Base-by-base conservation (phyloP, 1,140 invertebrate species). In the Geopemphigus sp. region DNA sequence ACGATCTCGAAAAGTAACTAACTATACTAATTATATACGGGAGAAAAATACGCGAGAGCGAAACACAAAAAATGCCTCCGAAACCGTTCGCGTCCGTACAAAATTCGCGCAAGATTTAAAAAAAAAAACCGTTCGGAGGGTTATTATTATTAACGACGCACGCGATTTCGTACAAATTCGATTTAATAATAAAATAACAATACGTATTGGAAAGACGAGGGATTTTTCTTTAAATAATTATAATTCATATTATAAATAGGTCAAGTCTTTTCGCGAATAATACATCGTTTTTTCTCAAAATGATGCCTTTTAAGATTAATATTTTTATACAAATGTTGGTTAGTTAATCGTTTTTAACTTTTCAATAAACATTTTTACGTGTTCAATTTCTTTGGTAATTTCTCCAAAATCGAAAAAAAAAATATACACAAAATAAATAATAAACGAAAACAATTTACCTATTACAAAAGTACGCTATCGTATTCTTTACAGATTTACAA, bases 131-230 rank as follows among this genome's bases (percentile, higher is more conserved):
- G n/a, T n/a, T n/a, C n/a, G n/a, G n/a, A n/a, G n/a, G n/a, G n/a
- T n/a, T n/a, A n/a, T n/a, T n/a, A n/a, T n/a, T n/a, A n/a, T n/a
- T n/a, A n/a, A n/a, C n/a, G 72, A 59, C 15, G 32, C 22, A 76
- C 54, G 14, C 29, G 22, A 57, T 59, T 76, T 76, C 45, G 19
- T 76, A 76, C 56, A 76, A 56, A 76, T 76, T 76, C 53, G 59
- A 59, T 78, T n/a, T n/a, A n/a, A n/a, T 78, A 61, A 61, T 61
- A 78, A 78, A 63, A 78, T 78, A 61, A 61, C 56, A 78, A 61
- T 63, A 78, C 57, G 61, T 24, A 76, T 47, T 78, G 74, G 74
- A 78, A 78, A 78, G 74, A 78, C 74, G 57, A 78, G 57, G 74
- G 74, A 78, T 78, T 78, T 29, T 29, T 63, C 54, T 78, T 78